These are phyloP conservation scores for Zaprionus bogoriensis DNA, from an alignment of 2,888 invertebrate genomes.

Conservation along the genomic window DNA sequence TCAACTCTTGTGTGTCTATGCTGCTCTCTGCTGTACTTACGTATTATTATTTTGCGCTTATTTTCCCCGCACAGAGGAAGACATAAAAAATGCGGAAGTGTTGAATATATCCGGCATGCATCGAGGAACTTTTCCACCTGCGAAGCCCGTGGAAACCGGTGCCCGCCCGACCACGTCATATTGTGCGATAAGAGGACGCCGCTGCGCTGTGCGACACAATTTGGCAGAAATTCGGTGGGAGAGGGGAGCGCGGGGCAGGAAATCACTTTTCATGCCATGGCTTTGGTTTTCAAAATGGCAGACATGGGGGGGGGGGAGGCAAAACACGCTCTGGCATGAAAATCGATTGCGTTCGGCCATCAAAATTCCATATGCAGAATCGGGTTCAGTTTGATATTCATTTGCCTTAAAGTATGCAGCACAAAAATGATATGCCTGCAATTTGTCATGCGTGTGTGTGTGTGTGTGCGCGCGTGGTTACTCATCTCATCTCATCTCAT, in stretches of 20 bases:
- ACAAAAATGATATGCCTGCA: conserved; percentile 46
- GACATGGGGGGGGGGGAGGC: conserved; percentile 5
- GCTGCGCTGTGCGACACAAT: background rate
- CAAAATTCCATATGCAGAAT: conserved; percentile 65
- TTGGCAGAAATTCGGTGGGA: background rate
- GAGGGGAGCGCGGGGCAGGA: conserved; percentile 35
- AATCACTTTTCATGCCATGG: conserved; percentile 62
- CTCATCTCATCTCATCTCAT: background rate
- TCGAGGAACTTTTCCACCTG: conserved; percentile 11
- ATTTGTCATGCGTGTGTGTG: conserved; percentile 48
- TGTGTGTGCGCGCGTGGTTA: background rate
- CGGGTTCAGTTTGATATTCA: conserved; percentile 26
- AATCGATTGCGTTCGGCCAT: conserved; percentile 64
- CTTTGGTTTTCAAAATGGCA: too few relatives aligned
- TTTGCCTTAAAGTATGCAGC: conserved; percentile 58
- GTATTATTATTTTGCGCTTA: conserved; percentile 64
- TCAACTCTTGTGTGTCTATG: conserved; percentile 8
- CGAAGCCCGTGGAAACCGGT: background rate
- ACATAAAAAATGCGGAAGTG: conserved; percentile 73
- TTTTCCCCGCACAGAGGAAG: conserved; percentile 52
- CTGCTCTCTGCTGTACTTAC: conserved; percentile 13
- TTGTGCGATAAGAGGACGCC: too few relatives aligned
- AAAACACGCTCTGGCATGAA: conserved; percentile 29
- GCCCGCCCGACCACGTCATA: conserved; percentile 17
- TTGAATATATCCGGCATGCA: conserved; percentile 67